These are phyloP conservation scores for Hedychridium roseum DNA, from an alignment of 2,888 invertebrate genomes.

Conservation along the genomic window DNA sequence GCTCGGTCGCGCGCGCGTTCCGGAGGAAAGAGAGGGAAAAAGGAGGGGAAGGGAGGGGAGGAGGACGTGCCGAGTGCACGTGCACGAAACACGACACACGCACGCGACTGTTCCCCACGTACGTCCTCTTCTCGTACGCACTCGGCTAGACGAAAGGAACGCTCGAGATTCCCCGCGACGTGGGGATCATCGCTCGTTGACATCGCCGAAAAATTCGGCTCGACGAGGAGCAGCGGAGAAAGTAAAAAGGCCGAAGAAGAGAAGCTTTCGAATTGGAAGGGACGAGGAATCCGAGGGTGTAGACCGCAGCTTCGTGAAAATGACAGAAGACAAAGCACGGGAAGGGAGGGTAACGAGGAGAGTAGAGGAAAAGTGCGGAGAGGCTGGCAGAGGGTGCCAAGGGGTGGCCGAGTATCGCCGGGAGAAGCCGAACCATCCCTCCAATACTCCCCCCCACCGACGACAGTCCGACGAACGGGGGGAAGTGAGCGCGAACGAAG, in stretches of 20 bases:
- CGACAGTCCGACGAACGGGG: constrained; percentile 14
- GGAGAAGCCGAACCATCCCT: constrained; percentile 36
- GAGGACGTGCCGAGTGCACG: background rate
- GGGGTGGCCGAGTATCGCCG: constrained; percentile 35
- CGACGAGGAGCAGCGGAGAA: no score
- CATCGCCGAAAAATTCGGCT: background rate
- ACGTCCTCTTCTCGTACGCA: background rate
- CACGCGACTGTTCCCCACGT: background rate
- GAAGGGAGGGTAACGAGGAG: background rate
- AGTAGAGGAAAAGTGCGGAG: no score
- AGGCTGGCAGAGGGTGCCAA: no score
- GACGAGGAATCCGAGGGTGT: no score
- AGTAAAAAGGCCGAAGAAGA: no score
- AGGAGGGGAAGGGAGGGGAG: background rate
- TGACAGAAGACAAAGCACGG: background rate
- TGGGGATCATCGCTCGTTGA: background rate
- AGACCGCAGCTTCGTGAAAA: background rate
- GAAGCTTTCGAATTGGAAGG: no score
- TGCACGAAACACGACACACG: background rate
- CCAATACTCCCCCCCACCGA: constrained; percentile 13
- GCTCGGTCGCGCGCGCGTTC: constrained; percentile 2
- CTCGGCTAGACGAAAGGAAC: background rate
- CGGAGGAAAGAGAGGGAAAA: background rate
- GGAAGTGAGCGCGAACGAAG: constrained; percentile 13
- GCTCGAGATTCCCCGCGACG: background rate